Evolutionary conservation across 2,888 invertebrate species (phyloP), one percentile per base, ranked within the genome.

Genomic region (Phengaris alcon): DNA sequence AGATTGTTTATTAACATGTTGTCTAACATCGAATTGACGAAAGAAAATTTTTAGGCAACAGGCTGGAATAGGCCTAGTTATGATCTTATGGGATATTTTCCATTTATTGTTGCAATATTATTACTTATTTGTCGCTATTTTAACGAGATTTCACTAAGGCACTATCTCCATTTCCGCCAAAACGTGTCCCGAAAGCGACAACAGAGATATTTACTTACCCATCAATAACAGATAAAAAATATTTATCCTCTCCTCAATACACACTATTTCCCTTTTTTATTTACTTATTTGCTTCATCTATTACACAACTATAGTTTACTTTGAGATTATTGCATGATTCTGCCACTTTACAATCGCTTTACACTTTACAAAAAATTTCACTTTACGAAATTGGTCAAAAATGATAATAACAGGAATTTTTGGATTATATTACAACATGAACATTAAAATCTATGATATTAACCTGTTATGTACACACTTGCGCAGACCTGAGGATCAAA

Each of bases 171-270:
- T 64, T 64, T 64, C 35, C 64, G 64, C 13, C 64, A 44, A 64
- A 64, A 64, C 44, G 64, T 44, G 64, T 64, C 64, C 64, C 64
- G 10, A 12, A 64, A 12, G 15, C 64, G 64, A 6, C 35, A 64
- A 6, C 35, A 64, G 12, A 64, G 35, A 64, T 64, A 44, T 64
- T 64, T 64, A 64, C 35, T 35, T 10, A 64, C 35, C 59, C 35
- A 64, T 64, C 64, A 64, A 64, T 64, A 64, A 64, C 64, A 64
- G 64, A 64, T 64, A 64, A 64, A 64, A 64, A 64, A 44, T 64
- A 64, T 64, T 64, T 64, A 64, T 64, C 44, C 44, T 35, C 35
- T 44, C 64, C 35, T 64, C 64, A 44, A 44, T 12, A 64, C 64
- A 64, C 64, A 64, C 64, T 64, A 44, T 64, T 64, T 44, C 64